These are phyloP conservation scores for Corticium candelabrum DNA, from an alignment of 37 sponge, comb jelly and placozoan genomes.

Conservation along the genomic window DNA sequence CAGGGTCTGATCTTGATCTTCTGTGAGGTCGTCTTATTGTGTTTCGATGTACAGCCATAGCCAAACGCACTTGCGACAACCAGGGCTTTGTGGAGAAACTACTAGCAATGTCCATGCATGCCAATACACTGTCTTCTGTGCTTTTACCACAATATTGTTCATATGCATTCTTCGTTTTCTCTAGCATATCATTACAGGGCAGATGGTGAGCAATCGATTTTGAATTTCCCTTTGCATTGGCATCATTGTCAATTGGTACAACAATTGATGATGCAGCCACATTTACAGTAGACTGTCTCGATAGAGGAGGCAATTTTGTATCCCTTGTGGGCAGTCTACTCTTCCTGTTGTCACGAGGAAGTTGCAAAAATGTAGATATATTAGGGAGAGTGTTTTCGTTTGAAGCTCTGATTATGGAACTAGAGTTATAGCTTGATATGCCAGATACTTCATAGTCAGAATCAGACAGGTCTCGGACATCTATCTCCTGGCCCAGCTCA, in stretches of 20 bases:
- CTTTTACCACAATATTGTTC: slow-evolving; percentile 10
- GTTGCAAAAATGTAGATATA: too few relatives aligned
- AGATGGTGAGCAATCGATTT: not conserved
- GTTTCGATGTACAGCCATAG: slow-evolving; percentile 2
- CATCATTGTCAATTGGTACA: not conserved
- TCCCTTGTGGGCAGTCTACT: not conserved
- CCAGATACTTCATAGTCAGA: not conserved
- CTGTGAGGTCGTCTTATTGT: not conserved
- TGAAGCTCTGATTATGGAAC: too few relatives aligned
- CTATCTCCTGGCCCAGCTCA: not conserved
- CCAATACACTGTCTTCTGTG: not conserved
- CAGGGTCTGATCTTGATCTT: too few relatives aligned
- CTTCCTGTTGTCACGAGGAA: too few relatives aligned
- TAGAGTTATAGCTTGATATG: not conserved
- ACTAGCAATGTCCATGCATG: slow-evolving; percentile 12
- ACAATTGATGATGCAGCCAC: not conserved
- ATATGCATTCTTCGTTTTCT: not conserved
- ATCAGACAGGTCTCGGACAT: not conserved
- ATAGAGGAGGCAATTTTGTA: not conserved
- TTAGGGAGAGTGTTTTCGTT: too few relatives aligned
- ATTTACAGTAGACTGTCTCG: too few relatives aligned
- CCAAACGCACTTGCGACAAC: slow-evolving; percentile 7
- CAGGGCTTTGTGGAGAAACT: slow-evolving; percentile 2
- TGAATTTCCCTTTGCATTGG: not conserved
- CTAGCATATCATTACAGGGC: not conserved